Conservation (phyloP, 2,888 invertebrate genomes). For the Amblyteles armatorius region DNA sequence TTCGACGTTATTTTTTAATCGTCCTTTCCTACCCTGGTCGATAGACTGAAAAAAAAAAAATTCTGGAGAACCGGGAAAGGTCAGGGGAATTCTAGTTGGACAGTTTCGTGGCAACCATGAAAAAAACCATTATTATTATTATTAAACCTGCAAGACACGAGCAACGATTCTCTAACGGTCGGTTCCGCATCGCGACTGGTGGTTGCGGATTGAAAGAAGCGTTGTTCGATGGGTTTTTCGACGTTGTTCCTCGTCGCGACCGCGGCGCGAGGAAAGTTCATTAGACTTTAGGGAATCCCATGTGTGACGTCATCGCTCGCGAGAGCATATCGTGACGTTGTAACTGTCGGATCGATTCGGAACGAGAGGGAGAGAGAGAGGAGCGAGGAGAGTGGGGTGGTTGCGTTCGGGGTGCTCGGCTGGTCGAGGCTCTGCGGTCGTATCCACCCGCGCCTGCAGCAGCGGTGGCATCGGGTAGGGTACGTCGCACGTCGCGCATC, state of each 20-base stretch:
- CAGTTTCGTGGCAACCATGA: too few species aligned
- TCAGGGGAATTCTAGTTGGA: too few species aligned
- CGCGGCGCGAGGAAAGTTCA: not conserved
- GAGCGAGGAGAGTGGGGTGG: not conserved
- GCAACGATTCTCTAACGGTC: too few species aligned
- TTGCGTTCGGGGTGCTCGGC: conserved; percentile 10
- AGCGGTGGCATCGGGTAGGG: not conserved
- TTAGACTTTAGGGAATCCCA: not conserved
- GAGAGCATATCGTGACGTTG: conserved; percentile 37
- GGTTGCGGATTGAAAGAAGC: too few species aligned
- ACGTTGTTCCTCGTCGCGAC: not conserved
- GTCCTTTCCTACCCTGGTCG: too few species aligned
- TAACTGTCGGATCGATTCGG: conserved; percentile 38
- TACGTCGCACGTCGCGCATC: conserved; percentile 35
- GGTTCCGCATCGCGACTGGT: too few species aligned
- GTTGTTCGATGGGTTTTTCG: too few species aligned
- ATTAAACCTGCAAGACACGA: too few species aligned
- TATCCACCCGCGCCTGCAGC: conserved; percentile 18
- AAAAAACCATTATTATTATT: too few species aligned
- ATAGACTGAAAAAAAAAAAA: too few species aligned
- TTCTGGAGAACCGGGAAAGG: too few species aligned
- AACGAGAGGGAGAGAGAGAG: not conserved
- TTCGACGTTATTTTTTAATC: too few species aligned
- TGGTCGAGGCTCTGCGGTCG: conserved; percentile 25
- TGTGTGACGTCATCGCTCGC: conserved; percentile 23